Base-by-base conservation (phyloP, 2,113 vertebrate species). In the Noturus placidus region DNA sequence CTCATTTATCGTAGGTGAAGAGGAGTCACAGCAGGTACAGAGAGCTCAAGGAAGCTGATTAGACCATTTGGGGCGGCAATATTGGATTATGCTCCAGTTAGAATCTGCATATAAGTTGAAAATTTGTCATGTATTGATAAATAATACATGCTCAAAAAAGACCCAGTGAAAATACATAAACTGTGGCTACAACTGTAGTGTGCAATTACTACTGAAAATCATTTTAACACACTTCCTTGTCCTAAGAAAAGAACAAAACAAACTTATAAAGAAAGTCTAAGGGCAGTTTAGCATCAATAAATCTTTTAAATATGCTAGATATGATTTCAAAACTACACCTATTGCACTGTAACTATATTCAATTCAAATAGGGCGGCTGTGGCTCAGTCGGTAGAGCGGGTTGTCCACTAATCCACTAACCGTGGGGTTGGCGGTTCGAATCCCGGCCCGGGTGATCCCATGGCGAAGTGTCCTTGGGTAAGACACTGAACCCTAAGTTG, bases 1-100 rank as follows among this genome's bases (percentile, higher is more conserved):
- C 91, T 92, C 91, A 76, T 90, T 50, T 87, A 54, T n/a, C 59
- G 82, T 30, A 90, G 90, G 84, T 90, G 85, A 38, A 81, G 42
- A 52, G n/a, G 70, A 76, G 56, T 80, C 79, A 89, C 90, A 38
- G 69, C 59, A 33, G 46, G 72, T 11, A 33, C 30, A 61, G 17
- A 8, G n/a, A 81, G 22, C 27, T 77, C 42, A 56, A 67, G 54
- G 57, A 17, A 74, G 67, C 57, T 33, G 42, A 83, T 74, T 27
- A 50, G 27, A 89, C 90, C 86, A 70, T 88, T 87, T 87, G 86
- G 87, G 88, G 79, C 88, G 70, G 74, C 42, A 25, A 17, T 30
- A 25, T 56, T 83, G 20, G 59, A 88, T 90, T 54, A 82, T 63
- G 46, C 77, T 61, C 87, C 84, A 13, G 20, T 25, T 42, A 54